Base-by-base conservation (phyloP, 2,113 vertebrate species). In the Corythornis madagascariensis region DNA sequence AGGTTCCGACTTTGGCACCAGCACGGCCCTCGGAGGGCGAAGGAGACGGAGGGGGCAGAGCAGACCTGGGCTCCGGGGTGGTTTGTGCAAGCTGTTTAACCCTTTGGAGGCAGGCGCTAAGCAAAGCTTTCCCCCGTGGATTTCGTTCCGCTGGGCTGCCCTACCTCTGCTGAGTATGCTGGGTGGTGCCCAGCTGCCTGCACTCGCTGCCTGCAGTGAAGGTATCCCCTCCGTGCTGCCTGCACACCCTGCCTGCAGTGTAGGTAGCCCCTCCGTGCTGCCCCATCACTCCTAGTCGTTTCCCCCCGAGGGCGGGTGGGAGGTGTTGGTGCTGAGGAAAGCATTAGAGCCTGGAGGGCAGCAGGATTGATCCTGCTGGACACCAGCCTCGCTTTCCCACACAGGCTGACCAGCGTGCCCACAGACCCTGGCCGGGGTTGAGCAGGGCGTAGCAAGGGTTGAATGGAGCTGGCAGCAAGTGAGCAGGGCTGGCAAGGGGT, bases 1-100 rank as follows among this genome's bases (percentile, higher is more conserved):
- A 97, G 98, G 98, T 98, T 98, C 98, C 96, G 96, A 97, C 97
- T 97, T 97, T 98, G 98, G 98, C 98, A 97, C 92, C 97, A 73
- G 83, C 89, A 60, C 9, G 89, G 95, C 76, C 94, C 92, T 69
- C 22, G 87, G 88, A 97, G 96, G 95, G 94, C 89, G 96, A 94
- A 96, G 95, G 97, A 96, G 96, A 87, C 56, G 90, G 86, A 97
- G 94, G 91, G 95, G 92, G 74, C 89, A 92, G 63, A 82, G 90
- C 63, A 82, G 75, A 74, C 64, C 83, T 20, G 80, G 38, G 83
- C 75, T 93, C 67, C 17, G 7, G 60, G 76, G 70, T 43, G 78
- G 66, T 72, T 87, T 74, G 74, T 47, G 63, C 13, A 25, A 92
- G 56, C 45, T 47, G 59, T 67, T 95, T 93, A 94, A 95, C 89